Evolutionary conservation across 2,113 vertebrate genomes (phyloP), one percentile per base, ranked within the genome.

Genomic region (Vombatus ursinus): DNA sequence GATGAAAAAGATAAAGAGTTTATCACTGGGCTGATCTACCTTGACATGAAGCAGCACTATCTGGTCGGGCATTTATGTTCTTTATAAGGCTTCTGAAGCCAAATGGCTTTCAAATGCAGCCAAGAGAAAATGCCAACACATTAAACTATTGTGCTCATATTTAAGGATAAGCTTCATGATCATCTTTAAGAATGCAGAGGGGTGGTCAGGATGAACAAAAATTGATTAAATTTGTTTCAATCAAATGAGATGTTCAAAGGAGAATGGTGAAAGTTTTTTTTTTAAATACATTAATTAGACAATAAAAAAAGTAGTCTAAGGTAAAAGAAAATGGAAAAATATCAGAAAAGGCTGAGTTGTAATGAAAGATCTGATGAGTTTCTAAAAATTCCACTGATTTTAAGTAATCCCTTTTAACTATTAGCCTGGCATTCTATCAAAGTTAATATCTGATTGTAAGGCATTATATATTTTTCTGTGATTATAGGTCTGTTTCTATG

Each of bases 81-180:
- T 93, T 31, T 19, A 94, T 8, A 93, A 84, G 19, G 24, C 50
- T 95, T 92, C 51, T 89, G 92, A 0, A 84, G 53, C 50, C 68
- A 77, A 52, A 93, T 0, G 52, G 0, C 84, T 50, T 93, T 89
- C 92, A 52, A 52, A 93, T 44, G 93, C 1, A 96, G 92, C 22
- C n/a, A 93, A 12, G 44, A 95, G 92, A 94, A 94, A 54, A 91
- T 90, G 51, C 28, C 93, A 94, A 95, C 52, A 92, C 91, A 89
- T 7, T 68, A 37, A 68, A 68, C 61, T 68, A 68, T 14, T 77
- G 61, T 14, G 22, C n/a, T 0, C 16, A 84, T 44, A 77, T 22
- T 77, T 77, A 77, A 77, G 44, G n/a, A 77, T 22, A 5, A 77
- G 68, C 68, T 44, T 22, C 68, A 44, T 44, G 37, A 22, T n/a